Percentiles rank a stretch among this genome's conserved stretches.
Conservation (phyloP, 2,113 vertebrate genomes). For the Girardinichthys multiradiatus region DNA sequence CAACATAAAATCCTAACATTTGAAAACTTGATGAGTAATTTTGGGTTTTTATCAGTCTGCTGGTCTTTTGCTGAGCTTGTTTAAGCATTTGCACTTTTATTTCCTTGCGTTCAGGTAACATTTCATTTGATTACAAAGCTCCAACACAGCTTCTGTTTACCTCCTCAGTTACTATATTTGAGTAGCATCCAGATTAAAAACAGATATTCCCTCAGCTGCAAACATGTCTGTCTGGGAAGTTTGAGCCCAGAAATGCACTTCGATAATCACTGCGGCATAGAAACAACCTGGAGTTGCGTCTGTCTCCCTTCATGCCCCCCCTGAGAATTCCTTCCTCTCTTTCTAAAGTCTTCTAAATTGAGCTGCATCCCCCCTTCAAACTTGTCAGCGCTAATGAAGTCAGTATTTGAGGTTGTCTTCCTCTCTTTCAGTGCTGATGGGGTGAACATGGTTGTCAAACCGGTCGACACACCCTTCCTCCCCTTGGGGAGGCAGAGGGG, state of each 20-base stretch:
- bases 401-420: slow-evolving; percentile 75
- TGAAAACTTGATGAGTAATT: not conserved
- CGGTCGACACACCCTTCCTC: slow-evolving; percentile 71
- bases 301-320: slow-evolving; percentile 11
- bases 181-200: slow-evolving; percentile 27
- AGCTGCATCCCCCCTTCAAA: slow-evolving; percentile 64
- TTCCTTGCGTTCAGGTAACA: not conserved
- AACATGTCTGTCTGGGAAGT: slow-evolving; percentile 42
- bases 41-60: not conserved
- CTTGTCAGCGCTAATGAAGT: slow-evolving; percentile 88
- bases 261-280: slow-evolving; percentile 21
- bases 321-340: slow-evolving; percentile 40
- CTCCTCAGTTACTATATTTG: slow-evolving; percentile 8
- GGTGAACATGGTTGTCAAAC: slow-evolving; percentile 86
- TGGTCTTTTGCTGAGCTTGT: not conserved
- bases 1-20: not conserved
- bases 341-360: slow-evolving; percentile 73
- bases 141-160: slow-evolving; percentile 2
- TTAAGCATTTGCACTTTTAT: not conserved
- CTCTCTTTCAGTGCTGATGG: slow-evolving; percentile 79
- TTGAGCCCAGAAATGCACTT: slow-evolving; percentile 29
- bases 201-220: slow-evolving; percentile 25
- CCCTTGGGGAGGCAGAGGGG: slow-evolving; percentile 64
- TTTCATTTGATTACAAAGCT: not conserved
- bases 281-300: slow-evolving; percentile 38